A percentile compares a stretch with the other conserved stretches of the same genome.
Conservation (phyloP, 2,888 invertebrate genomes). For the Sarcophaga subvicina region DNA sequence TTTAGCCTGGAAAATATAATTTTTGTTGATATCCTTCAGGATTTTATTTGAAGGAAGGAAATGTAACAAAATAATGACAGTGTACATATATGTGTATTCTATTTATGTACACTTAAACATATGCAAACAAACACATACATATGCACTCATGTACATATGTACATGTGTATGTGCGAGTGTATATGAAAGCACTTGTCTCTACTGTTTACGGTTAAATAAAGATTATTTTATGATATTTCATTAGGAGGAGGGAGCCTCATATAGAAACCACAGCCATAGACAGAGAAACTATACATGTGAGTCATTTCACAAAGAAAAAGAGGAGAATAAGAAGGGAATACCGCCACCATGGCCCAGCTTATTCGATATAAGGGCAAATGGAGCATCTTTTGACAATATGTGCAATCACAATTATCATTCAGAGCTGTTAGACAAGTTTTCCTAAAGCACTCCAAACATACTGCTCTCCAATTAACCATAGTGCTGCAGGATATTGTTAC, state of each 20-base stretch:
- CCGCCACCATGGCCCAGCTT: too few species aligned
- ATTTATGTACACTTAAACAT: neutral
- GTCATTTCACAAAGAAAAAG: neutral
- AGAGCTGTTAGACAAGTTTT: too few species aligned
- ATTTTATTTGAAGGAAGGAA: conserved; percentile 33
- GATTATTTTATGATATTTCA: conserved; percentile 61
- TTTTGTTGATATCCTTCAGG: conserved; percentile 44
- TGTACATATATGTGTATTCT: neutral
- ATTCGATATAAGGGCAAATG: too few species aligned
- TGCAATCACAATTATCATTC: too few species aligned
- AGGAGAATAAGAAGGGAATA: neutral
- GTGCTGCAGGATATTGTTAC: too few species aligned
- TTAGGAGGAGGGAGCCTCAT: conserved; percentile 23
- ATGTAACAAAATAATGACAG: conserved; percentile 47
- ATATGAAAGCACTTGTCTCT: conserved; percentile 6
- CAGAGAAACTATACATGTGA: neutral
- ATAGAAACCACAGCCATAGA: neutral
- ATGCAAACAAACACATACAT: neutral
- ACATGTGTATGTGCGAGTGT: too few species aligned
- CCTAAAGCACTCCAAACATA: too few species aligned
- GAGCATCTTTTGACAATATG: too few species aligned
- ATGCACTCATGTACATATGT: neutral
- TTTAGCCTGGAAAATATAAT: neutral
- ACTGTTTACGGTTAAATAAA: conserved; percentile 55
- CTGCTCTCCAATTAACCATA: too few species aligned